A percentile compares a stretch with the other conserved stretches of the same genome.
Conservation (phyloP, 2,888 invertebrate species). For the Erebia palarica region DNA sequence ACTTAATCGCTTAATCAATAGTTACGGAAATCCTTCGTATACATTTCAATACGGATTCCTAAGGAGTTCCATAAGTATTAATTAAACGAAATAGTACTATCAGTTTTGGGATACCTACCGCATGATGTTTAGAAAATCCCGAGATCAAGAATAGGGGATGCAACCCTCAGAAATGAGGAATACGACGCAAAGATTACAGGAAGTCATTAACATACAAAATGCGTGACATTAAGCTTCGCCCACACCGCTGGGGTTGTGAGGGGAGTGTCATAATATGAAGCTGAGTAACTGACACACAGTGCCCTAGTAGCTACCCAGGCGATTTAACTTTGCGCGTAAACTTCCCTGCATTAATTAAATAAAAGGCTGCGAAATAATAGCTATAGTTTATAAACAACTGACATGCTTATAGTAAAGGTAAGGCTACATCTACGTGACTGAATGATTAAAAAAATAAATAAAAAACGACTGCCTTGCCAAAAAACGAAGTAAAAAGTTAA, state of each 20-base stretch:
- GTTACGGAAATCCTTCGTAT: no score
- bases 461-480: no score
- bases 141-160: no score
- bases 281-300: conserved; percentile 7
- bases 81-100: no score
- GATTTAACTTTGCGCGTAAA: background rate
- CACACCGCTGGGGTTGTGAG: background rate
- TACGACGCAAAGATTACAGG: background rate
- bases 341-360: conserved; percentile 5
- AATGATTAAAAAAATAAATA: no score
- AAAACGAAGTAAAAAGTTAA: no score
- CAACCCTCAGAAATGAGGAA: background rate
- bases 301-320: background rate
- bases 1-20: no score
- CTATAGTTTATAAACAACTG: background rate
- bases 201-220: conserved; percentile 8
- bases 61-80: no score
- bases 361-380: background rate
- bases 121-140: no score
- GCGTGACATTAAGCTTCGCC: conserved; percentile 5
- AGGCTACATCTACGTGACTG: background rate
- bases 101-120: no score
- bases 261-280: conserved; percentile 14
- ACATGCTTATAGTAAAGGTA: background rate
- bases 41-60: no score